Conservation (phyloP, 2,888 invertebrate species). For the Bibio marci region DNA sequence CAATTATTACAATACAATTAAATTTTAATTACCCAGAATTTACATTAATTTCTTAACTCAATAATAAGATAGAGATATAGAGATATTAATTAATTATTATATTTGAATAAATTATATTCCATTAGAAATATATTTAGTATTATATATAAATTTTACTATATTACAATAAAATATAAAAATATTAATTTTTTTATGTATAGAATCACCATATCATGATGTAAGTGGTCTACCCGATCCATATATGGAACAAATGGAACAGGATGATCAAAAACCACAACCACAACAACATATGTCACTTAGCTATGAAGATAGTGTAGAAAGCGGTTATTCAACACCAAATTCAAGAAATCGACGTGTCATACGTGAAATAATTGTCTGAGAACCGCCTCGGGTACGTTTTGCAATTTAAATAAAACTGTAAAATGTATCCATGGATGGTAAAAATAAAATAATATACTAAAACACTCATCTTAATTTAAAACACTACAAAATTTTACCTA, state of each 20-base stretch:
- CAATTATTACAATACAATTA: too few species aligned
- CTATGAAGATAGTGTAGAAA: slow-evolving; percentile 86
- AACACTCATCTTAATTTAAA: too few species aligned
- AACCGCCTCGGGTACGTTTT: slow-evolving; percentile 15
- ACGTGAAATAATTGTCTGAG: slow-evolving; percentile 76
- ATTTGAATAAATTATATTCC: too few species aligned
- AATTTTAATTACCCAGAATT: too few species aligned
- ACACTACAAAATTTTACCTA: slow-evolving; percentile 4
- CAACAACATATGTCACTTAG: slow-evolving; percentile 74
- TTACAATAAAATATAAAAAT: too few species aligned
- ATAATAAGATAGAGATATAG: too few species aligned
- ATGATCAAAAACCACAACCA: slow-evolving; percentile 37
- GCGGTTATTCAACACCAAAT: slow-evolving; percentile 87
- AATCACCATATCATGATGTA: slow-evolving; percentile 87
- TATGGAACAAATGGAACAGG: slow-evolving; percentile 66
- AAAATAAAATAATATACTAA: too few species aligned
- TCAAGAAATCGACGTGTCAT: slow-evolving; percentile 83
- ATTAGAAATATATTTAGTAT: too few species aligned
- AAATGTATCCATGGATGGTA: slow-evolving; percentile 12
- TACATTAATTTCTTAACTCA: too few species aligned
- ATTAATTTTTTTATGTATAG: slow-evolving; percentile 32
- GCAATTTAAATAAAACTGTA: slow-evolving; percentile 9
- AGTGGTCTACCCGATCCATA: slow-evolving; percentile 82
- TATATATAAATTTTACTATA: too few species aligned
- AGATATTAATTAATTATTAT: too few species aligned